Evolutionary conservation across 2,113 vertebrate genomes (phyloP).

Genomic region (Scophthalmus maximus): DNA sequence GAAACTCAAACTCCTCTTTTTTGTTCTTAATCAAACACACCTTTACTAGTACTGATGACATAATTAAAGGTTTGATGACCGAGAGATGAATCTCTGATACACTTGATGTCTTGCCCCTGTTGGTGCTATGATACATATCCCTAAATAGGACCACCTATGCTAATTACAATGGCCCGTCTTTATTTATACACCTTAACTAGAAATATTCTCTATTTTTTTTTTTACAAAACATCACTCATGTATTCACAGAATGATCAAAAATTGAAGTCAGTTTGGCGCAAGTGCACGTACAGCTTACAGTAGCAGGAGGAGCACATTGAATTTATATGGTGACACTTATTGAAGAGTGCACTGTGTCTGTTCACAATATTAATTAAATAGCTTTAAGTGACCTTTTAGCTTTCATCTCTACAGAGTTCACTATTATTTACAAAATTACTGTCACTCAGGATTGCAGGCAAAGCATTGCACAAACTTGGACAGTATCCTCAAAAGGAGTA

Average conservation of each 20-base stretch:
- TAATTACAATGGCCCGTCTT: conserved; percentile 50
- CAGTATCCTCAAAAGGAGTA: conserved; percentile 23
- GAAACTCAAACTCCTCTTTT: conserved; percentile 4
- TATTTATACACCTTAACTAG: conserved; percentile 53
- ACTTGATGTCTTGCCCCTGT: conserved; percentile 16
- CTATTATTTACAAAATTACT: conserved; percentile 65
- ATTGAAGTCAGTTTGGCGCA: conserved; percentile 56
- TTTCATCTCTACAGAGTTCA: conserved; percentile 54
- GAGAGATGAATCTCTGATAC: conserved; percentile 14
- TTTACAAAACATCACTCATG: conserved; percentile 52
- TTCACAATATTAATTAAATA: conserved; percentile 38
- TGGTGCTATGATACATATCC: conserved; percentile 47
- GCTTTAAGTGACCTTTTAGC: conserved; percentile 48
- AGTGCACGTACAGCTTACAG: conserved; percentile 66
- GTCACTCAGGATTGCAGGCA: conserved; percentile 51
- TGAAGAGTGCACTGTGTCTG: conserved; percentile 42
- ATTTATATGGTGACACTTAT: conserved; percentile 52
- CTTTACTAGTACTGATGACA: background rate
- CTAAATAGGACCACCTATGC: conserved; percentile 34
- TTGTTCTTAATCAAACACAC: conserved; percentile 5
- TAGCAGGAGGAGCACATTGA: conserved; percentile 50
- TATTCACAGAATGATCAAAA: conserved; percentile 56
- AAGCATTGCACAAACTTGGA: conserved; percentile 60
- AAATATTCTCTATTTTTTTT: conserved; percentile 46
- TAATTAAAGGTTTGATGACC: conserved; percentile 21